Conservation (phyloP, 1,140 invertebrate genomes). For the Arctopsyche grandis region DNA sequence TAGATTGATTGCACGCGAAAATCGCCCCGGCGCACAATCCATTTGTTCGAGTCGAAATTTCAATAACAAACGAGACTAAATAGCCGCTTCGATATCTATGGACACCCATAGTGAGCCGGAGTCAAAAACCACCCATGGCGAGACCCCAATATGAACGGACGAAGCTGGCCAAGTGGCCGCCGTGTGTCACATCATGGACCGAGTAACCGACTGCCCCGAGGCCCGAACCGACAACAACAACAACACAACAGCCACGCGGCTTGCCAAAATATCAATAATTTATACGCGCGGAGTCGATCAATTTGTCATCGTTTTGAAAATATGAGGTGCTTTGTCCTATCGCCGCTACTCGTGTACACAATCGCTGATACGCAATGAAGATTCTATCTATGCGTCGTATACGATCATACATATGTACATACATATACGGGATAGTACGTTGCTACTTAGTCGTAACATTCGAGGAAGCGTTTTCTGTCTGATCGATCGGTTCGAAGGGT, state of each 20-base stretch:
- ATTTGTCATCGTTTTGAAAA: constrained; percentile 11
- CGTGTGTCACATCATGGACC: constrained; percentile 20
- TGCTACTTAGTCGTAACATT: too few species aligned
- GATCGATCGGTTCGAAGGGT: too few species aligned
- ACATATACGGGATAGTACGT: too few species aligned
- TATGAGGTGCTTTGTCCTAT: background rate
- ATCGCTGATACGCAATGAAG: too few species aligned
- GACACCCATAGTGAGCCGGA: constrained; percentile 34
- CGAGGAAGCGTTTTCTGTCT: too few species aligned
- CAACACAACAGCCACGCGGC: too few species aligned
- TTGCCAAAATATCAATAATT: constrained; percentile 2
- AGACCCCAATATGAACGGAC: constrained; percentile 7
- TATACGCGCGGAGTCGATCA: background rate
- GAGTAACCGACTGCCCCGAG: background rate
- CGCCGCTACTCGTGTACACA: too few species aligned
- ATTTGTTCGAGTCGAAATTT: constrained; percentile 28
- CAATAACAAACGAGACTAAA: constrained; percentile 26
- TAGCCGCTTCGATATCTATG: constrained; percentile 18
- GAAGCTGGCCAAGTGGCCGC: background rate
- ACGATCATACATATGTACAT: too few species aligned
- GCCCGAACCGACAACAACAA: background rate
- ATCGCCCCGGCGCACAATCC: constrained; percentile 1
- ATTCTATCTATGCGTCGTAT: too few species aligned
- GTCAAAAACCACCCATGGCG: constrained; percentile 32
- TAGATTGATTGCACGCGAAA: constrained; percentile 23